A percentile compares a stretch with the other conserved stretches of the same genome.
phyloP scores from a whole-genome alignment of 2,888 invertebrate species.

The Noctua janthina region DNA sequence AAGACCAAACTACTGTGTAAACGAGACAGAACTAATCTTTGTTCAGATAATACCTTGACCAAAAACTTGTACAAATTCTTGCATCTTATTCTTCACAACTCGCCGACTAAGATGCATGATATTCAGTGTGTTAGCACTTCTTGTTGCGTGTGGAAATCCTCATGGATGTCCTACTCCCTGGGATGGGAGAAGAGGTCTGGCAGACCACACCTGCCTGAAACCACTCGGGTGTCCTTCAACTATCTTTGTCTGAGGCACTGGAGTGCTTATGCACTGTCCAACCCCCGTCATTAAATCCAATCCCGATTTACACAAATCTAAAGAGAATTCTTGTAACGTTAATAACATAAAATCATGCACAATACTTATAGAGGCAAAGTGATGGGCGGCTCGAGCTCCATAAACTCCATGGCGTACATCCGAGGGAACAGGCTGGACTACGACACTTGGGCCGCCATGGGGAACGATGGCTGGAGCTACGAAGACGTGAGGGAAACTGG shows the following conservation, averaged over 20 bases:
- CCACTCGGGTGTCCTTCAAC: background rate
- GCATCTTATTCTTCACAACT: background rate
- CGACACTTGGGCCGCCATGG: constrained; percentile 91
- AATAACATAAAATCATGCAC: constrained; percentile 5
- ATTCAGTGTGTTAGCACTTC: background rate
- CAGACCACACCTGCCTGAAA: background rate
- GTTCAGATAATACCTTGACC: background rate
- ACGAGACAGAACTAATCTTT: background rate
- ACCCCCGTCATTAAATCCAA: background rate
- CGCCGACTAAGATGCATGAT: background rate
- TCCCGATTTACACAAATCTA: background rate
- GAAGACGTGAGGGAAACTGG: constrained; percentile 81
- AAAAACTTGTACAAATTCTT: background rate
- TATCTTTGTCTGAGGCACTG: rapidly evolving
- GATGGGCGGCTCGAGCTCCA: constrained; percentile 92
- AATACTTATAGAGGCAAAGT: constrained; percentile 87
- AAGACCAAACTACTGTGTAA: background rate
- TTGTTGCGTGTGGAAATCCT: background rate
- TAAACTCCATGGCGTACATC: constrained; percentile 92
- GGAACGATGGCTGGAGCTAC: constrained; percentile 91
- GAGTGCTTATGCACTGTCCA: too few relatives aligned
- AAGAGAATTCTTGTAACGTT: too few relatives aligned
- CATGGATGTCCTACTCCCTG: background rate
- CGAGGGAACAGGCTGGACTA: constrained; percentile 91
- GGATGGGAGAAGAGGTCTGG: background rate